A percentile compares a stretch with the other conserved stretches of the same genome.
These are phyloP conservation scores for Epinephelus lanceolatus DNA, from an alignment of 2,113 vertebrate species.

Conservation along the genomic window DNA sequence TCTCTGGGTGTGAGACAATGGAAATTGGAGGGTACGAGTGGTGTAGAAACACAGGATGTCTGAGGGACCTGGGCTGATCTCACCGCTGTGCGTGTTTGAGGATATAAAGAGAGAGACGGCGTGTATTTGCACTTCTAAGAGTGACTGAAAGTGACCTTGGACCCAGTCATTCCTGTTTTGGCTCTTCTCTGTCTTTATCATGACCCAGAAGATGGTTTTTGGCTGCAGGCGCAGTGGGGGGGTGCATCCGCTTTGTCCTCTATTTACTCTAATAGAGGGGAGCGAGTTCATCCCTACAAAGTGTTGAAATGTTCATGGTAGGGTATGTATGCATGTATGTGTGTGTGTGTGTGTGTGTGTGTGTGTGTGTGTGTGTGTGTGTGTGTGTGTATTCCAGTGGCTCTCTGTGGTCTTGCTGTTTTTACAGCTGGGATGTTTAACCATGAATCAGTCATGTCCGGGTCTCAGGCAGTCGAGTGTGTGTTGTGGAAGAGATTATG, in stretches of 20 bases:
- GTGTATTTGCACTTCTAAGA: not conserved
- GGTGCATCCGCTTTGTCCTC: conserved; percentile 45
- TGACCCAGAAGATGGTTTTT: conserved; percentile 47
- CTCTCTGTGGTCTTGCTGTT: conserved; percentile 63
- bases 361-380: conserved; percentile 36
- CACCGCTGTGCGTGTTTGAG: conserved; percentile 17
- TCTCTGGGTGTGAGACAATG: conserved; percentile 66
- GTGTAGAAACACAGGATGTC: conserved; percentile 71
- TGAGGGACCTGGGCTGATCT: conserved; percentile 62
- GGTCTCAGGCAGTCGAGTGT: conserved; percentile 43
- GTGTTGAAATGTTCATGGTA: conserved; percentile 24
- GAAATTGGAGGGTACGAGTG: conserved; percentile 58
- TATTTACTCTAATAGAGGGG: conserved; percentile 40
- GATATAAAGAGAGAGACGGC: not conserved
- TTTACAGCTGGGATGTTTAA: conserved; percentile 75
- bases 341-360: conserved; percentile 29
- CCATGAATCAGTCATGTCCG: conserved; percentile 65
- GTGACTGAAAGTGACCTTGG: conserved; percentile 46
- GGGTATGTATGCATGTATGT: conserved; percentile 1
- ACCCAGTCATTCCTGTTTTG: conserved; percentile 58
- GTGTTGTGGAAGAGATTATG: conserved; percentile 49
- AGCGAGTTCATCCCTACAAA: conserved; percentile 50
- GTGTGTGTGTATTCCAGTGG: conserved; percentile 47
- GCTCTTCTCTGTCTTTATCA: conserved; percentile 38
- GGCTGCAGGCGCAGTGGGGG: not conserved